Conservation (phyloP, 2,888 invertebrate genomes). For the Harmothoe impar region DNA sequence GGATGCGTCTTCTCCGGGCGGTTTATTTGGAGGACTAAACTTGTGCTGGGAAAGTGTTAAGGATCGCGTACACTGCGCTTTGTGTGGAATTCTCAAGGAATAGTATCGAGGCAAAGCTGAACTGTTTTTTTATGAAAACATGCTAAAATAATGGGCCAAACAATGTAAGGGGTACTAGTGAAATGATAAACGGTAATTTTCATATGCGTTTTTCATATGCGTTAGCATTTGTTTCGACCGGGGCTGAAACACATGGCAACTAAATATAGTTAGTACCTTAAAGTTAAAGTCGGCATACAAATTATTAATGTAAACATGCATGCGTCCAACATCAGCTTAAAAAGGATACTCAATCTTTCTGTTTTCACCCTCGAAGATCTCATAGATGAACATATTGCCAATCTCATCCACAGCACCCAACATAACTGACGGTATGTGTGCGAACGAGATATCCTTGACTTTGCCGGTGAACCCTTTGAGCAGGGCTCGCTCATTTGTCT, state of each 20-base stretch:
- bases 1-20: constrained; percentile 77
- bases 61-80: neutral
- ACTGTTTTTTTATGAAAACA: too few relatives aligned
- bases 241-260: too few relatives aligned
- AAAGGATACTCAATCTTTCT: constrained; percentile 82
- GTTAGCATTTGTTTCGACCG: too few relatives aligned
- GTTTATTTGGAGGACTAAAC: constrained; percentile 73
- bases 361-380: constrained; percentile 77
- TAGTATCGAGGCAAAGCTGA: constrained; percentile 3
- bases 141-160: too few relatives aligned
- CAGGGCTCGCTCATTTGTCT: constrained; percentile 89
- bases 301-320: too few relatives aligned
- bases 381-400: constrained; percentile 90
- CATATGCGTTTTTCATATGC: too few relatives aligned
- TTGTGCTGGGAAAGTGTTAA: constrained; percentile 45
- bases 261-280: too few relatives aligned
- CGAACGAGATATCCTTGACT: constrained; percentile 96
- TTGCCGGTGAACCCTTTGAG: constrained; percentile 94
- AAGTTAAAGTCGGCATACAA: too few relatives aligned
- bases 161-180: too few relatives aligned
- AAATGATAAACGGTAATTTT: too few relatives aligned
- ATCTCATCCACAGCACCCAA: constrained; percentile 94
- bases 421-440: constrained; percentile 90
- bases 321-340: too few relatives aligned
- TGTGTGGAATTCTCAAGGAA: neutral